Evolutionary conservation across 2,797 vertebrate species (phyloP), one percentile per base, ranked within the genome.

Genomic region (Caiman crocodilus): DNA sequence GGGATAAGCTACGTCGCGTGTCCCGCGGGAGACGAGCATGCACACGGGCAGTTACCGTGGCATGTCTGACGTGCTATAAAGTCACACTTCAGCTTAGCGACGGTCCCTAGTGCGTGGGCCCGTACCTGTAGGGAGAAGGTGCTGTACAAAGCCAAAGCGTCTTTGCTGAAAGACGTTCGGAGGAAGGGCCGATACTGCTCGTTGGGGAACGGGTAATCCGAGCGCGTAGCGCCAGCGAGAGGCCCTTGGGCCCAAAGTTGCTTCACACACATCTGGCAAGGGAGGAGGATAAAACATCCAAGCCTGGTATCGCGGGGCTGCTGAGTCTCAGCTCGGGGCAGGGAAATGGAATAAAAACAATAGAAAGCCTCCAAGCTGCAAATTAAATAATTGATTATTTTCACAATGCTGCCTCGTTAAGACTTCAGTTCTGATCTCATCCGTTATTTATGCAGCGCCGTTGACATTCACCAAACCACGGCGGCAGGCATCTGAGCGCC

Each of bases 61-160:
- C 35, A 35, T 5, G 35, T 5, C 35, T 35, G 35, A 35, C 35
- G 35, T 35, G 35, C 35, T 50, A 50, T 10, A 50, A 9, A 50
- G 10, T 50, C 42, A 50, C 42, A 50, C 42, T 50, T 50, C 3
- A 50, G 42, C 42, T 50, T 50, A 50, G 42, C 10, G 42, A 10
- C 10, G 10, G 42, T 50, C 42, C 42, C 42, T 50, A 17, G 23
- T 10, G 4, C 71, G 28, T 35, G 42, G 26, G 42, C 4, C 14
- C 21, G 1, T 78, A 28, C 55, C 0, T 1, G 30, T 10, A 50
- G 11, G 6, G 42, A 14, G 30, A 7, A 0, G 1, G 18, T 3
- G 14, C 55, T 12, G 16, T 18, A 20, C 18, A 17, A 16, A 7
- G 58, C 4, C 30, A 60, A 59, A 35, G 76, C 57, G 2, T 30